A percentile compares a stretch with the other conserved stretches of the same genome.
Conservation (phyloP, 2,888 invertebrate species). For the Ectemnius lituratus region DNA sequence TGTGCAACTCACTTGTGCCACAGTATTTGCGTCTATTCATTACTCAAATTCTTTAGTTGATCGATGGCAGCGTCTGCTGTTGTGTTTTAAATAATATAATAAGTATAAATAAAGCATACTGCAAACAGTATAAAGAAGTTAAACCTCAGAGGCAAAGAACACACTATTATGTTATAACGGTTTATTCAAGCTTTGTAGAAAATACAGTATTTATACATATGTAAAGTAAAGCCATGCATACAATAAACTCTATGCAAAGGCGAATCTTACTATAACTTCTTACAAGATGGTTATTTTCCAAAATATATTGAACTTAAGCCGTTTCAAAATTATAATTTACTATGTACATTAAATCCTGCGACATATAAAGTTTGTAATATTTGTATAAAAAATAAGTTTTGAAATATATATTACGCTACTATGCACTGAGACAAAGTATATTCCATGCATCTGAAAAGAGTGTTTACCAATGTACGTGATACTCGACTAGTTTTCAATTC, state of each 20-base stretch:
- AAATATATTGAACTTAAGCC: conserved; percentile 19
- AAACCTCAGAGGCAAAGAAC: conserved; percentile 12
- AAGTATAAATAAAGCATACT: conserved; percentile 60
- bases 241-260: conserved; percentile 52
- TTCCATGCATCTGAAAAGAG: conserved; percentile 5
- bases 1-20: conserved; percentile 35
- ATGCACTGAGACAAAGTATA: conserved; percentile 7
- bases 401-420: conserved; percentile 17
- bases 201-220: conserved; percentile 48
- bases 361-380: conserved; percentile 31
- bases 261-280: conserved; percentile 33
- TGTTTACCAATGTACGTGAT: conserved; percentile 2
- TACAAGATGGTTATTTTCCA: conserved; percentile 18
- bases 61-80: conserved; percentile 51
- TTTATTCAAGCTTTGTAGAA: conserved; percentile 58
- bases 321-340: conserved; percentile 8
- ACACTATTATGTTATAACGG: conserved; percentile 34
- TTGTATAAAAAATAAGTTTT: conserved; percentile 34
- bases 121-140: conserved; percentile 28
- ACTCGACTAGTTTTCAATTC: conserved; percentile 41
- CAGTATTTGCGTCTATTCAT: conserved; percentile 57
- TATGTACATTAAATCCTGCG: conserved; percentile 25
- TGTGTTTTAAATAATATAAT: conserved; percentile 58
- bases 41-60: conserved; percentile 56
- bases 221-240: conserved; percentile 46